These are phyloP conservation scores for Stichopus chloronotus DNA, from an alignment of 35 echinoderm and acorn worm species.

Conservation along the genomic window DNA sequence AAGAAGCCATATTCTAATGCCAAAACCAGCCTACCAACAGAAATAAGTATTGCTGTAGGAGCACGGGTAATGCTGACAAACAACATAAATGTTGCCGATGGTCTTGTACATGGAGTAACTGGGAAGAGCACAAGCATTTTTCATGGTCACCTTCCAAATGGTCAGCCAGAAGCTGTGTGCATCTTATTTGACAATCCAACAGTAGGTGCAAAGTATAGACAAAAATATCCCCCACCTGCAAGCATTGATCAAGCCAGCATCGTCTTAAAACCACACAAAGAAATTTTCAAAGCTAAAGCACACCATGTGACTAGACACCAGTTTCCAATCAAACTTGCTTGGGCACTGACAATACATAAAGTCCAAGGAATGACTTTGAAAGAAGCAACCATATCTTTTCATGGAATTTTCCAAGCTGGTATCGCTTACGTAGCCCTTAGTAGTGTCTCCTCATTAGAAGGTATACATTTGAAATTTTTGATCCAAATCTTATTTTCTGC, in stretches of 20 bases:
- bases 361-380: background rate
- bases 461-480: constrained; percentile 44
- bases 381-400: background rate
- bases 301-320: background rate
- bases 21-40: background rate
- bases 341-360: constrained; percentile 31
- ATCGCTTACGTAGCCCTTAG: constrained; percentile 39
- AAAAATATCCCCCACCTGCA: background rate
- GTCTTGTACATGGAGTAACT: constrained; percentile 11
- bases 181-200: background rate
- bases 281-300: background rate
- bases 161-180: constrained; percentile 15
- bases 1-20: background rate
- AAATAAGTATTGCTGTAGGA: constrained; percentile 18
- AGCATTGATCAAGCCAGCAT: background rate
- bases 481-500: background rate
- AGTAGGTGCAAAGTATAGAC: background rate
- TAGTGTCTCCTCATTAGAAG: constrained; percentile 40
- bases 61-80: constrained; percentile 46
- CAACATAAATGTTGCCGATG: constrained; percentile 13
- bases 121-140: constrained; percentile 47
- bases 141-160: background rate
- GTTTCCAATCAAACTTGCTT: background rate
- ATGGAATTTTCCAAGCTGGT: constrained; percentile 11
- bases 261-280: background rate